A percentile compares a stretch with the other conserved stretches of the same genome.
Evolutionary conservation across 2,113 vertebrate species (phyloP).

Genomic region (Odocoileus hemionus): DNA sequence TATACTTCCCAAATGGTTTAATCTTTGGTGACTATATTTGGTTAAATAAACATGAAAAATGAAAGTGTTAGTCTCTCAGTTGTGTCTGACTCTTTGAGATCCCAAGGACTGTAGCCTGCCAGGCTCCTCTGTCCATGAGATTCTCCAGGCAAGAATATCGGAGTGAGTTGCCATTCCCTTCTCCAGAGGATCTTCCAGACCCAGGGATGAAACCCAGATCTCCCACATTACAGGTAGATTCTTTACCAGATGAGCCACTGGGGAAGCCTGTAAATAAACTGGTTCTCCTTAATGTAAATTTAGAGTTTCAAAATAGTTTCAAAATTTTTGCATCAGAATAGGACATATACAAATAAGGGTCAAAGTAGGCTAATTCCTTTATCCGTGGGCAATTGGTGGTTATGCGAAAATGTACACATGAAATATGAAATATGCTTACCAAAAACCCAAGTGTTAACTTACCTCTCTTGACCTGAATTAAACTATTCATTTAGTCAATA

Average conservation of each 20-base stretch:
- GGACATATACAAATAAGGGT: background rate
- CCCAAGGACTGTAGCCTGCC: background rate
- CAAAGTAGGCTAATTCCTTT: background rate
- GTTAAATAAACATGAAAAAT: background rate
- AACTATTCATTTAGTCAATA: background rate
- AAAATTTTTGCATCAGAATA: background rate
- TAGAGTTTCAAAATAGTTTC: background rate
- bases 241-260: background rate
- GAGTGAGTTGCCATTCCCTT: background rate
- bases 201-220: background rate
- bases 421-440: background rate
- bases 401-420: background rate
- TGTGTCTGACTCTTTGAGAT: background rate
- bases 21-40: background rate
- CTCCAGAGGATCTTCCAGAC: background rate
- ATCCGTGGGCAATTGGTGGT: background rate
- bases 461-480: background rate
- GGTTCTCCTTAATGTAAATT: background rate
- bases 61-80: background rate
- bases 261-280: background rate
- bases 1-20: background rate
- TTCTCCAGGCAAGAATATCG: background rate
- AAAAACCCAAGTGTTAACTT: background rate
- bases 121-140: background rate
- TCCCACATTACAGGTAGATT: background rate